These are phyloP conservation scores for Eupithecia tripunctaria DNA, from an alignment of 2,888 invertebrate species.

Conservation along the genomic window DNA sequence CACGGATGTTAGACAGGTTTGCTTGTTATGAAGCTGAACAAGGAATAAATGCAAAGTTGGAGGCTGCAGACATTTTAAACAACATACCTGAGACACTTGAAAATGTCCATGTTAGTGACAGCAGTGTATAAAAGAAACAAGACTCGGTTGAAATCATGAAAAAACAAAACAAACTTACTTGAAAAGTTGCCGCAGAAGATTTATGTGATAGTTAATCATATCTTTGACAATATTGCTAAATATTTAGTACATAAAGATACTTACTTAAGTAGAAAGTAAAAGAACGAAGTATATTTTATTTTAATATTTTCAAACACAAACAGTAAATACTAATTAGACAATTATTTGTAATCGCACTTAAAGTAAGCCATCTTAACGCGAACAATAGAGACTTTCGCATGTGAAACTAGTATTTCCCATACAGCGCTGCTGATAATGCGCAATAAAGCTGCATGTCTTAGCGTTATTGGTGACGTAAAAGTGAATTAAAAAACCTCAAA, in stretches of 20 bases:
- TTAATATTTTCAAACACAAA: conserved; percentile 44
- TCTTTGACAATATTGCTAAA: neutral
- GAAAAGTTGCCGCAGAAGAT: neutral
- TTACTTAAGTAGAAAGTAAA: neutral
- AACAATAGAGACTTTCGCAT: conserved; percentile 76
- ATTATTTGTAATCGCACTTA: conserved; percentile 49
- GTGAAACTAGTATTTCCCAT: conserved; percentile 77
- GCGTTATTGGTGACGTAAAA: conserved; percentile 62
- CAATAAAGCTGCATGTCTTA: conserved; percentile 67
- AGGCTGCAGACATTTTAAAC: conserved; percentile 20
- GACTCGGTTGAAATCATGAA: neutral
- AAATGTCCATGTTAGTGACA: conserved; percentile 3
- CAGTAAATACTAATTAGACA: conserved; percentile 41
- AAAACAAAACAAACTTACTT: neutral
- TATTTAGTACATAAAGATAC: neutral
- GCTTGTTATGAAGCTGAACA: conserved; percentile 40
- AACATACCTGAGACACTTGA: conserved; percentile 1
- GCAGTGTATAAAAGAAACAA: neutral
- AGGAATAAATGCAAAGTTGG: conserved; percentile 36
- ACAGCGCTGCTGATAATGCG: conserved; percentile 65
- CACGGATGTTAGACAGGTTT: conserved; percentile 70
- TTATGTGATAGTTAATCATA: neutral
- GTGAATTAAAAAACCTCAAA: conserved; percentile 59
- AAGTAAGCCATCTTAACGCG: conserved; percentile 46
- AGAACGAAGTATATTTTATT: conserved; percentile 22